Conservation (phyloP, 2,888 invertebrate genomes). For the Macrosiphum euphorbiae region DNA sequence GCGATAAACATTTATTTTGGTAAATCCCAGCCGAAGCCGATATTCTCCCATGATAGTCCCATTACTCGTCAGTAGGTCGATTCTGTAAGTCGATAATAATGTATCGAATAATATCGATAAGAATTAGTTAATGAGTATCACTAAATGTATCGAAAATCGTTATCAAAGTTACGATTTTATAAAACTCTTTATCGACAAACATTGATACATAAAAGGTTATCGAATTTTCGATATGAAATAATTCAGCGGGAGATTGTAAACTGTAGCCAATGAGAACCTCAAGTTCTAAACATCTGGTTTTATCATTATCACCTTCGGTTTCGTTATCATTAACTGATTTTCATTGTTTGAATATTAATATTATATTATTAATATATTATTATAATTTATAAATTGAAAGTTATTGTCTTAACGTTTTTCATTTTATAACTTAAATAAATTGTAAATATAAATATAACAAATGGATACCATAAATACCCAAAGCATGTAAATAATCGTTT, state of each 20-base stretch:
- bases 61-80: too few relatives aligned
- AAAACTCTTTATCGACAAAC: neutral
- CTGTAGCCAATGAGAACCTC: neutral
- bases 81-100: neutral
- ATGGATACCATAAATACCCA: neutral
- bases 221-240: neutral
- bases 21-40: too few relatives aligned
- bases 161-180: conserved; percentile 1
- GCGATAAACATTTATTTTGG: too few relatives aligned
- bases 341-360: too few relatives aligned
- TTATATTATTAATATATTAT: too few relatives aligned
- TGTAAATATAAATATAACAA: too few relatives aligned
- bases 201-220: neutral
- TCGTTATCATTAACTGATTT: neutral
- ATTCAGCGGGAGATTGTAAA: conserved; percentile 7
- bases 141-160: neutral
- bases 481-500: neutral
- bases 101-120: conserved; percentile 3
- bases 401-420: too few relatives aligned
- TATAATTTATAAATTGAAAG: too few relatives aligned
- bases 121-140: neutral
- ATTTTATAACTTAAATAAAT: too few relatives aligned
- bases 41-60: too few relatives aligned
- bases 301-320: neutral
- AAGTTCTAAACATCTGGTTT: neutral